Conservation (phyloP, 53 echinoderm and acorn worm species). For the Stichopus horrens region DNA sequence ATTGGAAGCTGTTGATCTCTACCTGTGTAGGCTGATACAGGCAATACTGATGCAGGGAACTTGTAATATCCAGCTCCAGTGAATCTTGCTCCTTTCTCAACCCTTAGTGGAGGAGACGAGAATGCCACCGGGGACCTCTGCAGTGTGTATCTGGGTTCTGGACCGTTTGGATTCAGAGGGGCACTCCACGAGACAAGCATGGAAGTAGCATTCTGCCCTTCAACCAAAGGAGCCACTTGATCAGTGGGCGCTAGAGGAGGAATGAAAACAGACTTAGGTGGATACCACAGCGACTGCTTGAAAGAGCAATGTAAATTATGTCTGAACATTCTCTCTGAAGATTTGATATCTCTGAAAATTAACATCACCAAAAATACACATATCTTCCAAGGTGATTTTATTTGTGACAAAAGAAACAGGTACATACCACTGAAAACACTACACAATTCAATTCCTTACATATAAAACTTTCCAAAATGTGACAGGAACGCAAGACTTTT, state of each 20-base stretch:
- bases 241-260: conserved; percentile 67
- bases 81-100: conserved; percentile 90
- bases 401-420: too few species aligned
- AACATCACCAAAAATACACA: not conserved
- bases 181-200: conserved; percentile 85
- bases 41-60: conserved; percentile 70
- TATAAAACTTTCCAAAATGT: too few species aligned
- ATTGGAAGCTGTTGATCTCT: not conserved
- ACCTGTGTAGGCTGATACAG: conserved; percentile 93
- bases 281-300: not conserved
- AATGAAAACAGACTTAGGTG: not conserved
- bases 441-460: too few species aligned
- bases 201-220: conserved; percentile 82
- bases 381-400: too few species aligned
- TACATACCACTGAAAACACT: too few species aligned
- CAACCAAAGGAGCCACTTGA: conserved; percentile 67
- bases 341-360: not conserved
- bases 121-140: conserved; percentile 73
- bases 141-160: conserved; percentile 75
- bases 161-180: conserved; percentile 89
- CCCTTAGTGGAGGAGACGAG: conserved; percentile 74
- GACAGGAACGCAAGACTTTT: too few species aligned
- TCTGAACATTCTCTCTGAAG: too few species aligned
- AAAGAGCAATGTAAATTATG: too few species aligned
- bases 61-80: conserved; percentile 89